Evolutionary conservation across 2,888 invertebrate genomes (phyloP).

Genomic region (Ligdia adustata): DNA sequence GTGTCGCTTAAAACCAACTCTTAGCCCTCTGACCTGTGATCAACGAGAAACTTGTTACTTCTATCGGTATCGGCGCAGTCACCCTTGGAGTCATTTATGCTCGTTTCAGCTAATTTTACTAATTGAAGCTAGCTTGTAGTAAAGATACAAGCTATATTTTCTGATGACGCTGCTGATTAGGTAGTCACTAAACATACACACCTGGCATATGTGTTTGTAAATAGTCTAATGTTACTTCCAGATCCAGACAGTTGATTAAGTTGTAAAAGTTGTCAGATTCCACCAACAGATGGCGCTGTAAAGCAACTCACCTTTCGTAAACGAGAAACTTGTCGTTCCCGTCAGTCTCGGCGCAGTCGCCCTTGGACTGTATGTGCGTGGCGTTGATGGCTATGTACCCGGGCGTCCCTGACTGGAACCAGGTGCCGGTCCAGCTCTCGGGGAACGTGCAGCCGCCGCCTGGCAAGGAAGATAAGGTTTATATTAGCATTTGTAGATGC

Average conservation of each 20-base stretch:
- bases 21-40: too few relatives aligned
- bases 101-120: too few relatives aligned
- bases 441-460: conserved; percentile 89
- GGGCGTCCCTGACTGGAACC: conserved; percentile 89
- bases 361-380: conserved; percentile 87
- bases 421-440: conserved; percentile 87
- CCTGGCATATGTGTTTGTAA: too few relatives aligned
- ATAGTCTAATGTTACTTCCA: too few relatives aligned
- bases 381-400: conserved; percentile 85
- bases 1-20: conserved; percentile 32
- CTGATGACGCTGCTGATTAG: too few relatives aligned
- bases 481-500: not conserved
- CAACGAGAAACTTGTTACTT: conserved; percentile 86
- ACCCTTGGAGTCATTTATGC: too few relatives aligned
- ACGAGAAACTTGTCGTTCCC: conserved; percentile 86
- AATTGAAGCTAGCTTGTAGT: too few relatives aligned
- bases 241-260: too few relatives aligned
- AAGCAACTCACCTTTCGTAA: conserved; percentile 81
- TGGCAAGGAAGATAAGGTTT: conserved; percentile 49
- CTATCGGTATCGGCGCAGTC: conserved; percentile 87
- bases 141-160: too few relatives aligned
- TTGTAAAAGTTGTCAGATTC: too few relatives aligned
- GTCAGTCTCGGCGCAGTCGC: conserved; percentile 86
- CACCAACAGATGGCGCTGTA: conserved; percentile 1
- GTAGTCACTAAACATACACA: too few relatives aligned